Conservation (phyloP, 2,888 invertebrate species). For the Cryptus viduatorius region DNA sequence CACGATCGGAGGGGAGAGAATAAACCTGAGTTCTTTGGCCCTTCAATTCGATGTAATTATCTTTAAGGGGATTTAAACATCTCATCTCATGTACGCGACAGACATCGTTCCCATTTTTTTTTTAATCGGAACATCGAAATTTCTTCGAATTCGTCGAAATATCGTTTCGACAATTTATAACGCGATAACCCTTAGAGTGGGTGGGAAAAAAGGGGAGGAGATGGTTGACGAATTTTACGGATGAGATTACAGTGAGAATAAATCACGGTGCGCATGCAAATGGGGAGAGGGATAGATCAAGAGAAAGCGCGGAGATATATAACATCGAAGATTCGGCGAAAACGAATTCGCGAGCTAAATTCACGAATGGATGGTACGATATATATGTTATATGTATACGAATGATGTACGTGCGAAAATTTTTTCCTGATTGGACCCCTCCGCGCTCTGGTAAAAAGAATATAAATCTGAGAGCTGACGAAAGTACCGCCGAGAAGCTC, state of each 20-base stretch:
- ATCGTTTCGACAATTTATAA: neutral
- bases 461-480: conserved; percentile 37
- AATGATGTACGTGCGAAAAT: conserved; percentile 2
- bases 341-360: conserved; percentile 16
- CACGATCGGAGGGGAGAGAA: no score
- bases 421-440: conserved; percentile 31
- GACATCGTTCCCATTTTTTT: neutral
- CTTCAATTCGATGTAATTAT: no score
- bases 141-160: neutral
- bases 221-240: neutral
- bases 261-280: neutral
- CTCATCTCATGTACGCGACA: no score
- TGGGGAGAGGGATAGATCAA: neutral
- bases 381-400: neutral
- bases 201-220: neutral
- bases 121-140: neutral
- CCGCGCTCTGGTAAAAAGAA: conserved; percentile 27
- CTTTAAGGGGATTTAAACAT: no score
- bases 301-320: neutral
- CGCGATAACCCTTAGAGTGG: neutral
- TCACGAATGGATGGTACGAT: neutral
- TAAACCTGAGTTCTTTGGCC: no score
- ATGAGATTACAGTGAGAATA: conserved; percentile 4
- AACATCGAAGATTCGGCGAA: neutral
- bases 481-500: neutral